Evolutionary conservation across 2,797 vertebrate species (phyloP), one percentile per base, ranked within the genome.

Genomic region (Ptychadena robeensis): DNA sequence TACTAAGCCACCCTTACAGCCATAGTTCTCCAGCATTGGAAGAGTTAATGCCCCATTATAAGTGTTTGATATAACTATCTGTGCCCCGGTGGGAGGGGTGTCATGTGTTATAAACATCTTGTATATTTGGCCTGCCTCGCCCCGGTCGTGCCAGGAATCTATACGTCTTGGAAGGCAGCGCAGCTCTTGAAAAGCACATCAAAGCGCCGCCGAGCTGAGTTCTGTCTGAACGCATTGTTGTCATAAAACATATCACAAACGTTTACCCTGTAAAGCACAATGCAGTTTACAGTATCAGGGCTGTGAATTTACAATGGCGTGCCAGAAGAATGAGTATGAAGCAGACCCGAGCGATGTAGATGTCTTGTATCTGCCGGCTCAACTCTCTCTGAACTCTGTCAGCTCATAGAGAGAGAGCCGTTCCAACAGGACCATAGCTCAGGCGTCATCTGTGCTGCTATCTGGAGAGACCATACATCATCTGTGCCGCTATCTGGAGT

Each of bases 221-320:
- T 15, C 53, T 63, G 53, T 44, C 68, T 71, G 32, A 31, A 9
- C 22, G 67, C 38, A 64, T 40, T 25, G 35, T 66, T 40, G 68
- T 59, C 35, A 30, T 71, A 80, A 71, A 80, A 80, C 32, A 70
- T 31, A 70, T 70, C 40, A 57, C 44, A 71, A 37, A 14, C 18
- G 25, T 68, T 68, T 79, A n/a, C 15, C 64, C 40, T 40, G 18
- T 48, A 69, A 68, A 57, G 10, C 31, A 30, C 28, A 8, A 14
- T 12, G 40, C 65, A 6, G 44, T 27, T 59, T 37, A 38, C 38
- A 53, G 31, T 37, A 65, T 48, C 3, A 8, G 64, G 53, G 64
- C 76, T 68, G 44, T 57, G 40, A 32, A 27, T 15, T 48, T 34
- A 8, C 4, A 18, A 7, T 4, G 25, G 28, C 32, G 14, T 32